Conservation (phyloP, 2,113 vertebrate genomes). For the Craseonycteris thonglongyai region DNA sequence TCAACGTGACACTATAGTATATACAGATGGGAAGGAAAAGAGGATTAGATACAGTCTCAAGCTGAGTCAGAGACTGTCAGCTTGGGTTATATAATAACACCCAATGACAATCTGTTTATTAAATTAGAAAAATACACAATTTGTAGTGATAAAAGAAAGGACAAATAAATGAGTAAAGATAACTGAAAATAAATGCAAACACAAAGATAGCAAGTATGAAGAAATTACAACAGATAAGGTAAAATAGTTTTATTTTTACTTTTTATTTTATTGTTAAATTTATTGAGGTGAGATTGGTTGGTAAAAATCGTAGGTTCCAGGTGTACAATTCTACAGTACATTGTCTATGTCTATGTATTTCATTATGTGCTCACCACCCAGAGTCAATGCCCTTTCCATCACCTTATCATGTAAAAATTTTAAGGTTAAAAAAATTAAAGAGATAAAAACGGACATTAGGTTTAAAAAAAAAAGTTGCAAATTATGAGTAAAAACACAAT, state of each 20-base stretch:
- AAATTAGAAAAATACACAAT: neutral
- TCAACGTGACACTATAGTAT: neutral
- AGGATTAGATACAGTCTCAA: neutral
- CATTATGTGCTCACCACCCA: too few species aligned
- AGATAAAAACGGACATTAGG: neutral
- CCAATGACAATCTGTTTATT: neutral
- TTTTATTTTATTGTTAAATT: too few species aligned
- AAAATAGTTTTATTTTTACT: too few species aligned
- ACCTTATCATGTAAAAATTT: too few species aligned
- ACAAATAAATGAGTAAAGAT: neutral
- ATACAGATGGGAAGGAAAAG: neutral
- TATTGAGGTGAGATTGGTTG: too few species aligned
- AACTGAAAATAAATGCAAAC: neutral
- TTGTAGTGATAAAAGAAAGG: neutral
- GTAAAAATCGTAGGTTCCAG: too few species aligned
- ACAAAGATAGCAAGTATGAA: neutral
- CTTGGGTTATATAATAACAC: neutral
- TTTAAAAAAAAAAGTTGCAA: neutral
- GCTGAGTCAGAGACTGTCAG: neutral
- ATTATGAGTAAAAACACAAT: constrained; percentile 5
- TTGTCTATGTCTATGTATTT: too few species aligned
- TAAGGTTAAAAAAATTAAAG: neutral
- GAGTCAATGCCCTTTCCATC: too few species aligned
- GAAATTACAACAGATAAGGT: neutral
- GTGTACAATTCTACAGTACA: too few species aligned